Evolutionary conservation across 1,140 invertebrate species (phyloP).

Genomic region (Drosophila tani): DNA sequence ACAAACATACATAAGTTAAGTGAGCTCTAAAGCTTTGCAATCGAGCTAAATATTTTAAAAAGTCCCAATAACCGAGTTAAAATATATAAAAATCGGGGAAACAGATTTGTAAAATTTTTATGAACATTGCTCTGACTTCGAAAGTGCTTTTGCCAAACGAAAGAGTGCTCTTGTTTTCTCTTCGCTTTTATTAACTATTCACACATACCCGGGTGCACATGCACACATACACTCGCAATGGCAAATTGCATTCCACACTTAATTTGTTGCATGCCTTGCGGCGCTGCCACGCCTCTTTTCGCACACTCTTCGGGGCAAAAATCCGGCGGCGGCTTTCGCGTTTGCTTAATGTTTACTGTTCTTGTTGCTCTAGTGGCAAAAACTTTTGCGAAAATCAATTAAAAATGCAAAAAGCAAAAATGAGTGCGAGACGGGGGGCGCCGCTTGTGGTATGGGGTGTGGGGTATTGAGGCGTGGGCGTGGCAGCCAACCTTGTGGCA

Average conservation of each 20-base stretch:
- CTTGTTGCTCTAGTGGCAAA: slow-evolving; percentile 40
- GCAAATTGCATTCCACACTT: slow-evolving; percentile 69
- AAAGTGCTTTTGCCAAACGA: background rate
- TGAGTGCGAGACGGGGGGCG: slow-evolving; percentile 12
- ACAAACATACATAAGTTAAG: background rate
- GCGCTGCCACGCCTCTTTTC: slow-evolving; percentile 24
- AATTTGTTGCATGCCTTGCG: slow-evolving; percentile 74
- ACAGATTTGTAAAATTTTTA: no score
- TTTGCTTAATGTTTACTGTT: slow-evolving; percentile 44
- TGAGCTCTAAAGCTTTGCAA: background rate
- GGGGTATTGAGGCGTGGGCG: slow-evolving; percentile 3
- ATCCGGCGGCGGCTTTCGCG: slow-evolving; percentile 19
- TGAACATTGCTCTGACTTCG: background rate
- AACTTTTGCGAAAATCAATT: slow-evolving; percentile 71
- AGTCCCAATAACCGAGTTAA: no score
- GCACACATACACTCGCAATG: slow-evolving; percentile 2
- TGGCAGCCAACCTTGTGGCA: slow-evolving; percentile 52
- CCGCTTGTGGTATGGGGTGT: no score
- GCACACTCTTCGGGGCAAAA: slow-evolving; percentile 21
- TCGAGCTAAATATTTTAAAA: no score
- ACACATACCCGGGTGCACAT: slow-evolving; percentile 14
- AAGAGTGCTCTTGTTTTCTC: slow-evolving; percentile 39
- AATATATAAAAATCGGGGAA: no score
- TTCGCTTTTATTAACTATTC: slow-evolving; percentile 54
- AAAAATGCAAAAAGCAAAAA: slow-evolving; percentile 59